Evolutionary conservation across 2,113 vertebrate genomes (phyloP).

Genomic region (Anser cygnoides): DNA sequence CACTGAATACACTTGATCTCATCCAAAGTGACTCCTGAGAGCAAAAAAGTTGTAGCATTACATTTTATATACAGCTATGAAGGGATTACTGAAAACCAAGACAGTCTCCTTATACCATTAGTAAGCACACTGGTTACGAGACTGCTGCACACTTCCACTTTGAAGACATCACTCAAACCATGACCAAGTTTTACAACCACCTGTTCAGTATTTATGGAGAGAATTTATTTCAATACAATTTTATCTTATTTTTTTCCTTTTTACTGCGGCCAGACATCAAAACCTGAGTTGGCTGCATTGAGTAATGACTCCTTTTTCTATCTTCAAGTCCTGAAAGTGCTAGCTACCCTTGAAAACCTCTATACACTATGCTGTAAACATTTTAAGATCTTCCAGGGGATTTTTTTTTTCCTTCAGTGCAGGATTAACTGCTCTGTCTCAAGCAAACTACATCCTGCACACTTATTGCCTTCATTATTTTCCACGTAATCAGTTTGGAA

Average conservation of each 20-base stretch:
- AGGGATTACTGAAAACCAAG: constrained; percentile 70
- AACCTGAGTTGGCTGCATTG: not conserved
- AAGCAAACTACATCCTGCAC: constrained; percentile 40
- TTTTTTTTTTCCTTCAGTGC: not conserved
- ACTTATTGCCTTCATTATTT: constrained; percentile 15
- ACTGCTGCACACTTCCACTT: not conserved
- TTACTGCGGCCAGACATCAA: constrained; percentile 15
- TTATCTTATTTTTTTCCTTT: not conserved
- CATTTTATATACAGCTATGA: constrained; percentile 77
- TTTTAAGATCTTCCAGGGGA: not conserved
- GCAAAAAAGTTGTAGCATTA: constrained; percentile 76
- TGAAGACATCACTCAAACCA: constrained; percentile 17
- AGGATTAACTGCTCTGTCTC: constrained; percentile 34
- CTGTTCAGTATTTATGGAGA: not conserved
- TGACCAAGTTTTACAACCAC: constrained; percentile 16
- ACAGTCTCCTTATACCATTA: constrained; percentile 51
- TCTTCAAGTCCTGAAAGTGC: not conserved
- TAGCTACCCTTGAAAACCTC: constrained; percentile 12
- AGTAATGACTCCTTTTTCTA: not conserved
- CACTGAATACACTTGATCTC: constrained; percentile 72
- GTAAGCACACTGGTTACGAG: constrained; percentile 15
- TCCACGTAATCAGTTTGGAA: constrained; percentile 29
- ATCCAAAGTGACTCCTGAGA: constrained; percentile 73
- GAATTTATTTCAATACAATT: not conserved
- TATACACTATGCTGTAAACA: not conserved